phyloP scores from a whole-genome alignment of 2,888 invertebrate species.

The Epirrhoe tristata region DNA sequence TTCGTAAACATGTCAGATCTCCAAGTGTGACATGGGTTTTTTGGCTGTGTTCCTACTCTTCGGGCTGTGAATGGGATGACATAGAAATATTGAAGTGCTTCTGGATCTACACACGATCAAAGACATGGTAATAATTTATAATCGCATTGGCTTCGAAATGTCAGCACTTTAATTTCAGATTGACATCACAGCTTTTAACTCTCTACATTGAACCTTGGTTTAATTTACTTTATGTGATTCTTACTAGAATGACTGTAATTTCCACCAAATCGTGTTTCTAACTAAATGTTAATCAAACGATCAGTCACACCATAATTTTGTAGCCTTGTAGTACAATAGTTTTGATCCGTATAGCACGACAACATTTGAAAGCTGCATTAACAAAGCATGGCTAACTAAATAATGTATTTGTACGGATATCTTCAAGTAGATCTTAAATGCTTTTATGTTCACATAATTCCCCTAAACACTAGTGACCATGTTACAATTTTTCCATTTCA shows the following conservation, averaged over 20 bases:
- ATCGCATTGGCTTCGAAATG: background rate
- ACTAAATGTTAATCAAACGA: slow-evolving; percentile 37
- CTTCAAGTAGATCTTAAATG: too few relatives aligned
- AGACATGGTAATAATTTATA: background rate
- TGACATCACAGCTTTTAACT: background rate
- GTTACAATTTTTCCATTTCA: too few relatives aligned
- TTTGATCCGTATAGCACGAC: slow-evolving; percentile 40
- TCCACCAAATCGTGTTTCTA: slow-evolving; percentile 19
- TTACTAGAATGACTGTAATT: slow-evolving; percentile 1
- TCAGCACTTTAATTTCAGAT: too few relatives aligned
- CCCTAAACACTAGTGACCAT: too few relatives aligned
- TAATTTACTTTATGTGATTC: slow-evolving; percentile 3
- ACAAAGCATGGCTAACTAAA: background rate
- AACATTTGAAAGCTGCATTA: background rate
- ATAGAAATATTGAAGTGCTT: slow-evolving; percentile 25
- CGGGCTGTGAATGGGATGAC: slow-evolving; percentile 20
- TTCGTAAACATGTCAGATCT: slow-evolving; percentile 28
- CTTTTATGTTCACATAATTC: too few relatives aligned
- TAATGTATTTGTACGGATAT: too few relatives aligned
- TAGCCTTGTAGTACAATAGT: slow-evolving; percentile 39
- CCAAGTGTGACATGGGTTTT: slow-evolving; percentile 24
- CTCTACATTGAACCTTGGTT: background rate
- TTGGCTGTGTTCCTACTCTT: slow-evolving; percentile 32
- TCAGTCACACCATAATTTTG: slow-evolving; percentile 50
- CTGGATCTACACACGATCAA: slow-evolving; percentile 16